These are phyloP conservation scores for Agonopterix heracliana DNA, from an alignment of 2,888 invertebrate species.

Conservation along the genomic window DNA sequence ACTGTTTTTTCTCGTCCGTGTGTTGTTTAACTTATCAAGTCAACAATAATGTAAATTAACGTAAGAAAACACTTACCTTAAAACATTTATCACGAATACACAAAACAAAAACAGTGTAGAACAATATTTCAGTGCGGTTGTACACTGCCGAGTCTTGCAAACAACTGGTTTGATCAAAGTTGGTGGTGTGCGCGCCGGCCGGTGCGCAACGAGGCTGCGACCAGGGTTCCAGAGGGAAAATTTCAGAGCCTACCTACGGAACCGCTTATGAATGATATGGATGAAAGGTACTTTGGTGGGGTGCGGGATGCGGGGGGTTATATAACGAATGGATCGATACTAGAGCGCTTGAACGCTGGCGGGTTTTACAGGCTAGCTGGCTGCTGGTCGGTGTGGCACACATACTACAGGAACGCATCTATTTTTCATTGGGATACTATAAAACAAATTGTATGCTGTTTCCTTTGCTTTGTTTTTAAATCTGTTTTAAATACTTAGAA, in stretches of 20 bases:
- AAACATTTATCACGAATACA: constrained; percentile 52
- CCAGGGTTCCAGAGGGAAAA: constrained; percentile 23
- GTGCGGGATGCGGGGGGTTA: constrained; percentile 41
- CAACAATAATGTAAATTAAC: background rate
- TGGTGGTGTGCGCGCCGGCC: constrained; percentile 36
- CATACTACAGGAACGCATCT: no score
- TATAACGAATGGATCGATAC: constrained; percentile 65
- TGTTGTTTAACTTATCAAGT: no score
- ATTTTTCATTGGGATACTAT: no score
- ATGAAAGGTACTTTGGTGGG: constrained; percentile 31
- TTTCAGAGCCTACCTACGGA: constrained; percentile 14
- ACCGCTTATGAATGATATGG: constrained; percentile 45
- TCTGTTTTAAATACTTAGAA: no score
- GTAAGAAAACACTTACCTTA: constrained; percentile 43
- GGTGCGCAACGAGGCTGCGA: constrained; percentile 37
- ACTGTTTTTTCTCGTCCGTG: no score
- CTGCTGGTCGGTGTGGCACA: background rate
- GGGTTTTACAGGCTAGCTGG: constrained; percentile 4
- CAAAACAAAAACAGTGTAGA: constrained; percentile 39
- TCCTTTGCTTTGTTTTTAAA: no score
- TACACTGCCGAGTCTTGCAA: constrained; percentile 29
- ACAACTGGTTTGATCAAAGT: constrained; percentile 46
- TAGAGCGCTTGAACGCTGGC: constrained; percentile 24
- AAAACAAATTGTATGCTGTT: no score
- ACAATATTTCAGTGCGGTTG: constrained; percentile 27